A percentile compares a stretch with the other conserved stretches of the same genome.
These are phyloP conservation scores for Cepaea hortensis DNA, from an alignment of 2,888 invertebrate species.

Conservation along the genomic window DNA sequence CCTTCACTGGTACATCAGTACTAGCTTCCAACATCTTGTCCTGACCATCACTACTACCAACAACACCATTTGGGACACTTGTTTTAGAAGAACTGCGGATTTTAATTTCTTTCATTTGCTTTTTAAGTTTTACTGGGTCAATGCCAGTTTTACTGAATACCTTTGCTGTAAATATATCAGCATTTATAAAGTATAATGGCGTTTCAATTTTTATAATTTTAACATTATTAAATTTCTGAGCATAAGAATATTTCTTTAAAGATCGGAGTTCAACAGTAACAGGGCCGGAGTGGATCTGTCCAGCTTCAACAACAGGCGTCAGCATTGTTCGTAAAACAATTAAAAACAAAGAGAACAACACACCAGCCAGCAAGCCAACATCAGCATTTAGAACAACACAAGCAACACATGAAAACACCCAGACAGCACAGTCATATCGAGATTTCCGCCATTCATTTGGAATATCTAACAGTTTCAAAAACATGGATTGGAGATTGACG, in stretches of 20 bases:
- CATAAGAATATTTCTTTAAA: slow-evolving; percentile 45
- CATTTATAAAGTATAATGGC: slow-evolving; percentile 76
- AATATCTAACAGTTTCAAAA: slow-evolving; percentile 63
- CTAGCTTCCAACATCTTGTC: not conserved
- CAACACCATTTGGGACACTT: not conserved
- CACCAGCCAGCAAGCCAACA: slow-evolving; percentile 86
- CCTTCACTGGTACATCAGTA: slow-evolving; percentile 9
- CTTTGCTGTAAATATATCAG: slow-evolving; percentile 71
- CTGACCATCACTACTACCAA: not conserved
- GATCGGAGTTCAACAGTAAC: slow-evolving; percentile 41
- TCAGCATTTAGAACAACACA: slow-evolving; percentile 88
- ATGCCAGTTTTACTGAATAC: slow-evolving; percentile 63
- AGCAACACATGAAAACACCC: slow-evolving; percentile 86
- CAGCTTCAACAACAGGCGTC: slow-evolving; percentile 53
- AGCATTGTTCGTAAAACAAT: slow-evolving; percentile 82
- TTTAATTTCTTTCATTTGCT: slow-evolving; percentile 24
- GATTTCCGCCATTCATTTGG: slow-evolving; percentile 50
- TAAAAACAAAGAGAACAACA: slow-evolving; percentile 84
- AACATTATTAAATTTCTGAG: slow-evolving; percentile 42
- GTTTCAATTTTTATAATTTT: slow-evolving; percentile 70
- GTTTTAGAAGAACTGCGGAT: not conserved
- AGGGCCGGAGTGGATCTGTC: slow-evolving; percentile 42
- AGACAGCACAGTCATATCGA: slow-evolving; percentile 74
- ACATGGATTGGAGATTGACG: slow-evolving; percentile 71
- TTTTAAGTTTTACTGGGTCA: slow-evolving; percentile 56